Percentiles rank a stretch among this genome's conserved stretches.
phyloP scores from a whole-genome alignment of 2,113 vertebrate species.

The Ahaetulla prasina region DNA sequence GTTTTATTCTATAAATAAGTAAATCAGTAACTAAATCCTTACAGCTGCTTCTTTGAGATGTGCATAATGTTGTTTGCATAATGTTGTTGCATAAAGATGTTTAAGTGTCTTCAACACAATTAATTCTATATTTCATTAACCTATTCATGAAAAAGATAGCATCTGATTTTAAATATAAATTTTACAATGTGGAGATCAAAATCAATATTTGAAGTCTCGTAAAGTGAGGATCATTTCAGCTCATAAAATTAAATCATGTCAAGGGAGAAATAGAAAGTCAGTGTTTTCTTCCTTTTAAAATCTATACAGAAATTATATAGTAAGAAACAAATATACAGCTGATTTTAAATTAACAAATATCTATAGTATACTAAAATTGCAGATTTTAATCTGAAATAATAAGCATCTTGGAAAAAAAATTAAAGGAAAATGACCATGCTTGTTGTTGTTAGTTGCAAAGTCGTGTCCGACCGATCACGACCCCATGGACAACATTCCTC shows the following conservation, averaged over 20 bases:
- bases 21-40: background rate
- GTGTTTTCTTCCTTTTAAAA: conserved; percentile 17
- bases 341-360: conserved; percentile 34
- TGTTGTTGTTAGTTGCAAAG: no score
- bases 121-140: background rate
- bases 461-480: no score
- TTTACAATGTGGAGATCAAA: background rate
- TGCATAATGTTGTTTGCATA: background rate
- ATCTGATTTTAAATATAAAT: background rate
- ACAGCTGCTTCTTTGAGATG: conserved; percentile 18
- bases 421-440: conserved; percentile 33
- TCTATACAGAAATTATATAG: conserved; percentile 34
- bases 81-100: no score
- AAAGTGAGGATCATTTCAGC: background rate
- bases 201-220: background rate
- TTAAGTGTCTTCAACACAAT: background rate
- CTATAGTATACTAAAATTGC: conserved; percentile 42
- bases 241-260: background rate
- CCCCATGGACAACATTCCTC: no score
- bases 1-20: background rate
- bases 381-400: conserved; percentile 33
- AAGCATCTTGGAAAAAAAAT: conserved; percentile 42
- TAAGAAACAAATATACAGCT: conserved; percentile 13
- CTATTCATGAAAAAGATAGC: background rate
- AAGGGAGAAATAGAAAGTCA: conserved; percentile 7